Conservation (phyloP, 2,797 vertebrate species). For the Epinephelus awoara region DNA sequence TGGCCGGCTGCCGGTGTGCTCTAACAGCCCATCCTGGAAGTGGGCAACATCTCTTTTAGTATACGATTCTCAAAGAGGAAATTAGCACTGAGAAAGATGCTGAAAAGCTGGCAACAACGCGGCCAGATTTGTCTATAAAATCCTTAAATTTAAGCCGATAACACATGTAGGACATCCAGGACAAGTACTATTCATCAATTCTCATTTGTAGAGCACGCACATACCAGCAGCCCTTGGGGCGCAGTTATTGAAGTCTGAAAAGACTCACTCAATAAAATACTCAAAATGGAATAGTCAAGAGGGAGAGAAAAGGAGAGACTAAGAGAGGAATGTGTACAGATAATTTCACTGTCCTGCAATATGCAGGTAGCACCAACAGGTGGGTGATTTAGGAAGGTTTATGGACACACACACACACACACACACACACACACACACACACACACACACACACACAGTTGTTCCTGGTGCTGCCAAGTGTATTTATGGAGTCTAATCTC, state of each 20-base stretch:
- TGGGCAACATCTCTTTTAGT: constrained; percentile 9
- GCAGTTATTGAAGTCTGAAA: constrained; percentile 48
- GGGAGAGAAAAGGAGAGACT: not conserved
- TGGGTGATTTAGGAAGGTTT: constrained; percentile 59
- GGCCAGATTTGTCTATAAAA: constrained; percentile 15
- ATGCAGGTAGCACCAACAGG: constrained; percentile 55
- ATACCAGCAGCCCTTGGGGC: constrained; percentile 51
- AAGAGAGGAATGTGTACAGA: constrained; percentile 7
- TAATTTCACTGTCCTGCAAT: constrained; percentile 31
- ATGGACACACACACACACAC: constrained; percentile 38
- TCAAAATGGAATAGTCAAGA: constrained; percentile 45
- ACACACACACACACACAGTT: constrained; percentile 38
- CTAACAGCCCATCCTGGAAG: constrained; percentile 62
- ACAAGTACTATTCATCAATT: constrained; percentile 62
- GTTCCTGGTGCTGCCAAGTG: constrained; percentile 64
- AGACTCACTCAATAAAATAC: constrained; percentile 47
- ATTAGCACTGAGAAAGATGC: constrained; percentile 2
- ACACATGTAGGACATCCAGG: constrained; percentile 58
- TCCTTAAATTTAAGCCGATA: constrained; percentile 40
- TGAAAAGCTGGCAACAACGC: not conserved
- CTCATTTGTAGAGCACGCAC: constrained; percentile 58
- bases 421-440: constrained; percentile 31
- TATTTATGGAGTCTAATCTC: constrained; percentile 82
- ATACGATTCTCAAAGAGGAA: not conserved
- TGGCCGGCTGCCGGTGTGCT: constrained; percentile 61